Evolutionary conservation across 2,888 invertebrate genomes (phyloP).

Genomic region (Clostera curtula): DNA sequence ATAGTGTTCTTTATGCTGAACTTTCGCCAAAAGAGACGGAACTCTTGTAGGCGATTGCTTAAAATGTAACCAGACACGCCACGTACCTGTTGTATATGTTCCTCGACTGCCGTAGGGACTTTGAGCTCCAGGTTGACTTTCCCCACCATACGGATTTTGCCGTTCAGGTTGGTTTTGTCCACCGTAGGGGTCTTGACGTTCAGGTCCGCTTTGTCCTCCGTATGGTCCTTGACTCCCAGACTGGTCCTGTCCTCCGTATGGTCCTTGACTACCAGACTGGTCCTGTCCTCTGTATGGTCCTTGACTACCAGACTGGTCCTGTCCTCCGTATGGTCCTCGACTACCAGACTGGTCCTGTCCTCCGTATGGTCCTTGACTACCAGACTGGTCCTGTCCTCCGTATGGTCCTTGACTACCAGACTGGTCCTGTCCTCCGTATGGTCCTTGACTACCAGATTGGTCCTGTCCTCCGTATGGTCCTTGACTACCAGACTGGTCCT

Average conservation of each 20-base stretch:
- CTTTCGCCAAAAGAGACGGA: no score
- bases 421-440: no score
- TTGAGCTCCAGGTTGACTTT: neutral
- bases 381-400: neutral
- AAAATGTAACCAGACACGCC: no score
- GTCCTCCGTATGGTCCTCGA: neutral
- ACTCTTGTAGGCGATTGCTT: no score
- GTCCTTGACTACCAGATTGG: no score
- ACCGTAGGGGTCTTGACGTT: no score
- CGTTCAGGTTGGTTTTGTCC: no score
- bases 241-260: neutral
- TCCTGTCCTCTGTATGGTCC: neutral
- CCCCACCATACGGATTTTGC: constrained; percentile 1
- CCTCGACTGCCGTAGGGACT: neutral
- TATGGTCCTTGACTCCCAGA: constrained; percentile 1
- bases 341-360: neutral
- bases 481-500: no score
- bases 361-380: neutral
- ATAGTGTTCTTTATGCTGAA: no score
- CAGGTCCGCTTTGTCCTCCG: no score
- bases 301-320: neutral
- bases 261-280: neutral
- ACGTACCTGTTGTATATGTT: no score
- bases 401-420: neutral
- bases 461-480: no score